Percentiles rank a stretch among this genome's conserved stretches.
phyloP scores from a whole-genome alignment of 2,888 invertebrate species.

The Rhorus exstirpatorius region DNA sequence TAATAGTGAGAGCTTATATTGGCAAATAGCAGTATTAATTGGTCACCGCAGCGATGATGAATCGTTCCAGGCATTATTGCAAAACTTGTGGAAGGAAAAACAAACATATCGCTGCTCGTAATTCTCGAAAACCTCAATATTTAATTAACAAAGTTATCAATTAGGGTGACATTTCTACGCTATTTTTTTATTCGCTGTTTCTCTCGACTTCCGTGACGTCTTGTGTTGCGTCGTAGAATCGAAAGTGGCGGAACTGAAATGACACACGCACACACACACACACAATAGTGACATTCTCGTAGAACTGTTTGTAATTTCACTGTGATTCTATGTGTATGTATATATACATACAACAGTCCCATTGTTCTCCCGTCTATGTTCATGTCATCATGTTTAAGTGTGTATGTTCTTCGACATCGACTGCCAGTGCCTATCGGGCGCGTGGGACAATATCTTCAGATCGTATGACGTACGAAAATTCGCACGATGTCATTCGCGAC shows the following conservation, averaged over 20 bases:
- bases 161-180: constrained; percentile 24
- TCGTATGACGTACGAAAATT: constrained; percentile 3
- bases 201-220: constrained; percentile 29
- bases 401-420: too few species aligned
- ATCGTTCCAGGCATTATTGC: constrained; percentile 46
- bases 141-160: constrained; percentile 30
- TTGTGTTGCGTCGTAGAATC: constrained; percentile 28
- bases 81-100: constrained; percentile 6
- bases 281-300: constrained; percentile 9
- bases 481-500: background rate
- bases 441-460: too few species aligned
- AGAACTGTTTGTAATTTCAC: constrained; percentile 44
- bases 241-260: constrained; percentile 61
- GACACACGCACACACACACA: constrained; percentile 45
- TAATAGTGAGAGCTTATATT: too few species aligned
- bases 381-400: too few species aligned
- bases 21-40: too few species aligned
- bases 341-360: constrained; percentile 3
- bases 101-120: background rate
- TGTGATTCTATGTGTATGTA: constrained; percentile 3
- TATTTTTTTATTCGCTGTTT: constrained; percentile 5
- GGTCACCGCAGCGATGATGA: constrained; percentile 22
- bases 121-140: background rate
- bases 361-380: constrained; percentile 22
- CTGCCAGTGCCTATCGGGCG: too few species aligned